These are phyloP conservation scores for Sphyrna mokarran DNA, from an alignment of 2,113 vertebrate species.

Conservation along the genomic window DNA sequence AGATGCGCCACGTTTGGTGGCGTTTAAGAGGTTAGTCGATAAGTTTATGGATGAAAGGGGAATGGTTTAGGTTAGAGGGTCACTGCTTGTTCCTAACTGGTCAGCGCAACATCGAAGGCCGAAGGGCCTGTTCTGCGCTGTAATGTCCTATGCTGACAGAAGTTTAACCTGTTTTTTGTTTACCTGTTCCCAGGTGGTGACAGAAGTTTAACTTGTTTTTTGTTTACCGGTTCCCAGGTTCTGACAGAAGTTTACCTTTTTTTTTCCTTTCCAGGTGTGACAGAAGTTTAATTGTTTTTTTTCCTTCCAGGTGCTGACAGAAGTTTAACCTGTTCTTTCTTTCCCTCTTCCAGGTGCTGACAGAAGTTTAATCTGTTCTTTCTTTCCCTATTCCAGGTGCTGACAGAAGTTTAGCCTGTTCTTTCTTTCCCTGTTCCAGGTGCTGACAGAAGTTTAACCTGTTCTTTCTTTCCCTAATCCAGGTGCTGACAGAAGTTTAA, in stretches of 20 bases:
- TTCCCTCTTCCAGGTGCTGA: neutral
- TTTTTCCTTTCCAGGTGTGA: neutral
- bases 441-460: neutral
- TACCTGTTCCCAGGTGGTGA: neutral
- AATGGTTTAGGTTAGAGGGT: no score
- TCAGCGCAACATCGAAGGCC: no score
- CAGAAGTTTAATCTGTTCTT: neutral
- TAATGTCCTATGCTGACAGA: neutral
- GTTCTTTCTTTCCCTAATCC: neutral
- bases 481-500: neutral
- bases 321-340: neutral
- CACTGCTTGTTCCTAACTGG: no score
- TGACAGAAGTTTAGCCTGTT: neutral
- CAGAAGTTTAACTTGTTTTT: neutral
- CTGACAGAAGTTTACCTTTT: neutral
- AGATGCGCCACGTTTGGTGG: no score
- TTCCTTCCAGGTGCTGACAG: neutral
- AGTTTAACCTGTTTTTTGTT: neutral
- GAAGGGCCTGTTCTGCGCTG: no score
- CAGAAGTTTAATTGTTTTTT: neutral
- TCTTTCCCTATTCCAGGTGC: neutral
- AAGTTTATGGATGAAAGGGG: no score
- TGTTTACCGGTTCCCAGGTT: neutral
- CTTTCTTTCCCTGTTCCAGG: neutral
- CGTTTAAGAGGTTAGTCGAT: no score